Conservation (phyloP, 2,797 vertebrate genomes). For the Salarias fasciatus region DNA sequence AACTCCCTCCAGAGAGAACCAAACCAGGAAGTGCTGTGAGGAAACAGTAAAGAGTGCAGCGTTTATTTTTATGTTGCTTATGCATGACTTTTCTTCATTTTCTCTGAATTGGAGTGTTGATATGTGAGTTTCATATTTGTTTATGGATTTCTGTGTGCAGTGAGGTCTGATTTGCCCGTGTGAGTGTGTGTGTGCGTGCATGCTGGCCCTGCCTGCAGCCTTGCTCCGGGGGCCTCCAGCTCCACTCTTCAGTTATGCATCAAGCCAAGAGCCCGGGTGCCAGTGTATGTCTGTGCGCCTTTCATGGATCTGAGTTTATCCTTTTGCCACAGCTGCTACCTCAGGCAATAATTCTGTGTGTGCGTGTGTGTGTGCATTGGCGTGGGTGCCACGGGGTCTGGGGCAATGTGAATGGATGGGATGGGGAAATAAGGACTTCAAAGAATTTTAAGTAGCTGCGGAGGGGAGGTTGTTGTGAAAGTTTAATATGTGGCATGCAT, state of each 20-base stretch:
- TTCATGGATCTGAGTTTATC: conserved; percentile 51
- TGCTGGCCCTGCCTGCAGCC: conserved; percentile 39
- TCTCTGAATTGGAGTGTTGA: not conserved
- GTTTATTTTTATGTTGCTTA: too few relatives aligned
- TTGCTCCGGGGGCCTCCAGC: conserved; percentile 42
- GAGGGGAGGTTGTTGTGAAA: conserved; percentile 1
- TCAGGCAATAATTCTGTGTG: conserved; percentile 35
- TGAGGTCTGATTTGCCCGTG: not conserved
- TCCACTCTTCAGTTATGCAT: conserved; percentile 50
- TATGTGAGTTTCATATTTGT: conserved; percentile 8
- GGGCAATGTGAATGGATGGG: conserved; percentile 10
- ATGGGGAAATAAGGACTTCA: conserved; percentile 21
- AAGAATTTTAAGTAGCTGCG: conserved; percentile 19
- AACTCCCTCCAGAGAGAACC: too few relatives aligned
- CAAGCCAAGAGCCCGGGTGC: conserved; percentile 15
- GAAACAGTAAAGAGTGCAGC: too few relatives aligned
- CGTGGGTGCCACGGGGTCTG: not conserved
- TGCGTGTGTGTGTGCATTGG: conserved; percentile 9
- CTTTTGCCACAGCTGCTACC: conserved; percentile 49
- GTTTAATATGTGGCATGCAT: conserved; percentile 4
- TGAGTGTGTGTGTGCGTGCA: conserved; percentile 17
- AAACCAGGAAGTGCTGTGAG: too few relatives aligned
- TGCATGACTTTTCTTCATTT: too few relatives aligned
- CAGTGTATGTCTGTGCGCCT: conserved; percentile 11
- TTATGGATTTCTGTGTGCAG: conserved; percentile 11